phyloP scores from a whole-genome alignment of 1,140 invertebrate genomes.

The Anagrus nilaparvatae region DNA sequence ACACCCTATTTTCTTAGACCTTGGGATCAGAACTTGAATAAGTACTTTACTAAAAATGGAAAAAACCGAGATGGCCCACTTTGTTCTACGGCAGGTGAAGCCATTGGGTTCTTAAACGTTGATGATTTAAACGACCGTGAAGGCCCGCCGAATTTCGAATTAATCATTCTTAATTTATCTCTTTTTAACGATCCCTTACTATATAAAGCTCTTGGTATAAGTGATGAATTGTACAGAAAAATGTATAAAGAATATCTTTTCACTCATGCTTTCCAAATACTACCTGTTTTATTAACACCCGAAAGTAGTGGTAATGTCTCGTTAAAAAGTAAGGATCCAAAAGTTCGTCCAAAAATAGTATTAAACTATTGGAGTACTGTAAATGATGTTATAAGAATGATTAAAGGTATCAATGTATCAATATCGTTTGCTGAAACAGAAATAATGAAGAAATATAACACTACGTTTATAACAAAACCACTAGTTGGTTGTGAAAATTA shows the following conservation, averaged over 20 bases:
- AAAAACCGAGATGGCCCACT: neutral
- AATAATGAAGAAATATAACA: neutral
- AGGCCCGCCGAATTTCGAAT: neutral
- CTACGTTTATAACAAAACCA: neutral
- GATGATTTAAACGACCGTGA: neutral
- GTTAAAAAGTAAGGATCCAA: neutral
- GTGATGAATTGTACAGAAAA: neutral
- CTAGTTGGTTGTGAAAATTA: neutral
- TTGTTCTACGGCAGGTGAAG: neutral
- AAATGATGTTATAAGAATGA: neutral
- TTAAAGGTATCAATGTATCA: conserved; percentile 1
- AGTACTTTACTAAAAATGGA: neutral
- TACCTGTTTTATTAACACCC: neutral
- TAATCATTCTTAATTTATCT: neutral
- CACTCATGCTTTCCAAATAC: neutral
- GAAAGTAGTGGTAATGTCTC: conserved; percentile 1
- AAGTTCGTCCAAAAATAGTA: neutral
- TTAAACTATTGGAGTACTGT: neutral
- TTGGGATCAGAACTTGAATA: neutral
- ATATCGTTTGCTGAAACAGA: neutral
- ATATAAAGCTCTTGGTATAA: neutral
- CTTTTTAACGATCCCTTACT: neutral
- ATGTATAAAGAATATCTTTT: neutral
- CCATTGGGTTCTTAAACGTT: neutral
- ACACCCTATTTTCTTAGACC: neutral